phyloP scores from a whole-genome alignment of 2,888 invertebrate genomes.

The Nephrotoma guestfalica region DNA sequence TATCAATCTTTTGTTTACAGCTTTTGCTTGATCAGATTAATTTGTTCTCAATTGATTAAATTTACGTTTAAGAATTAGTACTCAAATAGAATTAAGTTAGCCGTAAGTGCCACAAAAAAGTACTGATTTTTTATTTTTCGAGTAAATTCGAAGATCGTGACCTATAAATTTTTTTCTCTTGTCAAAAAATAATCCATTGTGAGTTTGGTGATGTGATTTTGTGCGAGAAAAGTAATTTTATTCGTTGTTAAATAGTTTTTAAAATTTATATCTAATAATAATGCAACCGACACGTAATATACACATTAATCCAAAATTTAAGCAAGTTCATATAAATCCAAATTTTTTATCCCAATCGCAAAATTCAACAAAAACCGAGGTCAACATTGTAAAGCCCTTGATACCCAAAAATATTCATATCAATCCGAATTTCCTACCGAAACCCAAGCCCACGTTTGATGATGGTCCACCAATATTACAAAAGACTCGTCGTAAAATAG shows the following conservation, averaged over 20 bases:
- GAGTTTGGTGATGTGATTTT: not conserved
- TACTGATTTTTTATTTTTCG: not conserved
- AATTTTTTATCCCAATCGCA: constrained; percentile 18
- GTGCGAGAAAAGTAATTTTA: not conserved
- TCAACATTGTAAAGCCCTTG: constrained; percentile 12
- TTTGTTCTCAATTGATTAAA: not conserved
- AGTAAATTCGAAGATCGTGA: not conserved
- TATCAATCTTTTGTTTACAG: no score
- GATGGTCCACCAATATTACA: not conserved
- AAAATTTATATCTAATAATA: not conserved
- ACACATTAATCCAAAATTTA: constrained; percentile 30
- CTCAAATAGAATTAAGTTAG: not conserved
- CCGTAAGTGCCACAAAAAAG: not conserved
- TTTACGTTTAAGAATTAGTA: not conserved
- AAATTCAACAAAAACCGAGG: not conserved
- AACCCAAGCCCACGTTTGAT: constrained; percentile 3
- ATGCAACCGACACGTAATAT: constrained; percentile 9
- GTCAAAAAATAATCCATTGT: not conserved
- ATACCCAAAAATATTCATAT: constrained; percentile 30
- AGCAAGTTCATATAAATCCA: constrained; percentile 30
- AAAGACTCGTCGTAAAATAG: not conserved
- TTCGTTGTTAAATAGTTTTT: not conserved
- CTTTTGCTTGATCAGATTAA: no score
- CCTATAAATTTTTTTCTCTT: not conserved
- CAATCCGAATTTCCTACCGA: constrained; percentile 34